Conservation (phyloP, 2,113 vertebrate species). For the Lamprotornis superbus region DNA sequence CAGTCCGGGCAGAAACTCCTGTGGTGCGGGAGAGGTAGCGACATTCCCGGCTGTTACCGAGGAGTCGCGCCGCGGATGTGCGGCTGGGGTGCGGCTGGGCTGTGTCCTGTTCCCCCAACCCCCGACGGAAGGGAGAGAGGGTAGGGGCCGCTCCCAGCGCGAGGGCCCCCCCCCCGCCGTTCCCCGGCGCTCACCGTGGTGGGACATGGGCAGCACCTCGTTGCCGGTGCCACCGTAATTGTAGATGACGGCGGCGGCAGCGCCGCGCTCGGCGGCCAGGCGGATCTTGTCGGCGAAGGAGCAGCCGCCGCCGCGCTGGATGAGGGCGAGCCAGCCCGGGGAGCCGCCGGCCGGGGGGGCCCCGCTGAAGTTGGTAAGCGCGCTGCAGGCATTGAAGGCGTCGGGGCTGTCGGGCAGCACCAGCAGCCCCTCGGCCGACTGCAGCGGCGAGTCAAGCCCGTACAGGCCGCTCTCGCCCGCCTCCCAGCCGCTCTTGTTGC, state of each 20-base stretch:
- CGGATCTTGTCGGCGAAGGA: constrained; percentile 85
- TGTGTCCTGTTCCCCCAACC: not conserved
- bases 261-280: constrained; percentile 72
- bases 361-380: constrained; percentile 69
- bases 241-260: constrained; percentile 80
- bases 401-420: constrained; percentile 70
- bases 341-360: not conserved
- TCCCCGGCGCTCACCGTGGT: constrained; percentile 55
- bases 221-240: constrained; percentile 79
- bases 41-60: accelerated
- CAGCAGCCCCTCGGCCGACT: constrained; percentile 68
- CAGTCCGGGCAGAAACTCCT: not conserved
- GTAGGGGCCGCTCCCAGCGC: not conserved
- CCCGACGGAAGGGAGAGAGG: not conserved
- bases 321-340: constrained; percentile 79
- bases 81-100: accelerated
- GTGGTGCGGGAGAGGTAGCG: not conserved
- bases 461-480: constrained; percentile 81
- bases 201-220: constrained; percentile 84
- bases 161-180: not conserved
- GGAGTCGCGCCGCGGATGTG: accelerated
- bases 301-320: constrained; percentile 83
- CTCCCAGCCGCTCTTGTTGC: constrained; percentile 72
- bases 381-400: constrained; percentile 68
- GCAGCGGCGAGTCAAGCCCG: constrained; percentile 80